Evolutionary conservation across 2,797 vertebrate species (phyloP), one percentile per base, ranked within the genome.

Genomic region (Decapterus maruadsi): DNA sequence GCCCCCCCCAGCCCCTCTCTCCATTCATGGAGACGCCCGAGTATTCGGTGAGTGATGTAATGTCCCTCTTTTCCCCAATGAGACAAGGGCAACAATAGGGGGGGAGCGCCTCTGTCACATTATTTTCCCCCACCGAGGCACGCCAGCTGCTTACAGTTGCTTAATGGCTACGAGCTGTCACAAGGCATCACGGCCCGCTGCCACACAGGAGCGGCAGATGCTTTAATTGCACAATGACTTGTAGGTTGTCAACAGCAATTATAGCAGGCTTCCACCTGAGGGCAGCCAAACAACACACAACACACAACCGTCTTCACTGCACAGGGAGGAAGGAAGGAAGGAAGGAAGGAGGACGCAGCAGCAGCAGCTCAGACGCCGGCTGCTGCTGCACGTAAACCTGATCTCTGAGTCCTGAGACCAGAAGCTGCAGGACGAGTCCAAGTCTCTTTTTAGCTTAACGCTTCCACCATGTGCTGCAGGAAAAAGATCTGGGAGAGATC

Each of bases 91-190:
- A 93, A 93, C 91, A 92, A 92, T 86, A 76, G 85, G 91, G 85
- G 89, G 88, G 87, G 63, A 81, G 1, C 56, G 85, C 75, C 88
- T 93, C 89, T 93, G 92, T 94, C 94, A 93, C 93, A 93, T 94
- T 92, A 93, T 93, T 90, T 92, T 58, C 90, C 91, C 94, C 91
- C 90, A 91, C 87, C 80, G 90, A 92, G 92, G 89, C 87, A 86
- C 80, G 89, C 93, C 94, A 95, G 94, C 92, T 95, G 95, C 93
- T 94, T 94, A 94, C 94, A 94, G 93, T 93, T 94, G 93, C 93
- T 94, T 94, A 95, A 95, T 95, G 93, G 94, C 94, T 88, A 91
- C 72, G 90, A 85, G 93, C 93, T 95, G 94, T 95, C 95, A 95
- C 81, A 90, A 93, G 93, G 87, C 94, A 94, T 95, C 93, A 94